Conservation (phyloP, 2,888 invertebrate genomes). For the Cantharis rufa region DNA sequence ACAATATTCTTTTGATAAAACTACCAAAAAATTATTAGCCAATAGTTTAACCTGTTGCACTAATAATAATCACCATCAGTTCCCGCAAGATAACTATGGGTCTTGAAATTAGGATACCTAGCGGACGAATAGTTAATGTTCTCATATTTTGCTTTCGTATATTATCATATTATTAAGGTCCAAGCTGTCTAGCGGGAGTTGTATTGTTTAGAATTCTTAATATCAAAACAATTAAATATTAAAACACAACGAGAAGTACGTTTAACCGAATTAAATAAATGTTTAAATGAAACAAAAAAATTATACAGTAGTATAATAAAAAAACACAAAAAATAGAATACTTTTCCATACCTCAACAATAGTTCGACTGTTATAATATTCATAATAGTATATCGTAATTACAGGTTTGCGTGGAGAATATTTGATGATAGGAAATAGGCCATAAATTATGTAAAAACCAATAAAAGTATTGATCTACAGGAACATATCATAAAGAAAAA, state of each 20-base stretch:
- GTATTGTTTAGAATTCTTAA: background rate
- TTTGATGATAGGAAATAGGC: constrained; percentile 12
- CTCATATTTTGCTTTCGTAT: no score
- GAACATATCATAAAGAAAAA: constrained; percentile 15
- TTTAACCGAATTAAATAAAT: background rate
- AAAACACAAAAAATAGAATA: background rate
- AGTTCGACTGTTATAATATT: background rate
- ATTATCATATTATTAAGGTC: no score
- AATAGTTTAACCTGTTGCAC: background rate
- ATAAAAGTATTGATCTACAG: constrained; percentile 21
- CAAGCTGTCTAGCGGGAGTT: no score
- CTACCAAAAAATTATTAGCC: background rate
- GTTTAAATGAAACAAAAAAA: background rate
- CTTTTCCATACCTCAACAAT: background rate
- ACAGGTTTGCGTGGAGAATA: constrained; percentile 11
- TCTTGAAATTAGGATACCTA: no score
- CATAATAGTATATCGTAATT: constrained; percentile 6
- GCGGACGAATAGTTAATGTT: no score
- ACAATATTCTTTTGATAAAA: background rate
- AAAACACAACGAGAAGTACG: background rate
- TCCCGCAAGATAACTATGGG: no score
- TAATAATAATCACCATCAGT: background rate
- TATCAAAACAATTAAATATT: background rate
- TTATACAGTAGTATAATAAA: background rate
- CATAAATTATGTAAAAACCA: constrained; percentile 22